These are phyloP conservation scores for Microchrysa polita DNA, from an alignment of 2,888 invertebrate genomes.

Conservation along the genomic window DNA sequence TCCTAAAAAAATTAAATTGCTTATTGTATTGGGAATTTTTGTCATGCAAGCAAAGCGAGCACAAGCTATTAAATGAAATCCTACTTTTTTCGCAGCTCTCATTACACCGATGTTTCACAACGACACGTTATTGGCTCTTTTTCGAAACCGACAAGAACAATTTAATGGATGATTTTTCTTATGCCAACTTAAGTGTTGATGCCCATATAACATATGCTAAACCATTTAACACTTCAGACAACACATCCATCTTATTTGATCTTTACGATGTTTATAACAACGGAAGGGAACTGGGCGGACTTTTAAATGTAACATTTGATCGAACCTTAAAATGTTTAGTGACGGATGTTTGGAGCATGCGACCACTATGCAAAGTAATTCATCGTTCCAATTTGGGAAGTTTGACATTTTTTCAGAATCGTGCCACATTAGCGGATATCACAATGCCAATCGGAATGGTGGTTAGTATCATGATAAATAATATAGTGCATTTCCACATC, in stretches of 20 bases:
- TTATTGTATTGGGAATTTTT: no score
- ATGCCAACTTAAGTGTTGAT: slow-evolving; percentile 57
- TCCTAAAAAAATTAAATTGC: no score
- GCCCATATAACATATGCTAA: slow-evolving; percentile 57
- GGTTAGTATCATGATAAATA: slow-evolving; percentile 55
- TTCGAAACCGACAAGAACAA: slow-evolving; percentile 51
- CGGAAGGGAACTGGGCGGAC: slow-evolving; percentile 59
- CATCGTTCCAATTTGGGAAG: slow-evolving; percentile 48
- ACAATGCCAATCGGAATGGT: slow-evolving; percentile 57
- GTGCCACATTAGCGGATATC: slow-evolving; percentile 56
- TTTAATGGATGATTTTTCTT: slow-evolving; percentile 52
- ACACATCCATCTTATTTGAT: neutral
- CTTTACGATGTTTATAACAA: slow-evolving; percentile 61
- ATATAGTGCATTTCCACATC: no score
- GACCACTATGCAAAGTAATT: slow-evolving; percentile 47
- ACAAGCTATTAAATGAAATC: no score
- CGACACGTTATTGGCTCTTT: slow-evolving; percentile 57
- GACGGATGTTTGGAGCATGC: slow-evolving; percentile 43
- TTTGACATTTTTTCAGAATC: slow-evolving; percentile 56
- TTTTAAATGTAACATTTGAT: slow-evolving; percentile 59
- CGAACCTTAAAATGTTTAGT: slow-evolving; percentile 44
- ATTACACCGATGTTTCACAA: slow-evolving; percentile 52
- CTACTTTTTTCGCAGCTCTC: neutral
- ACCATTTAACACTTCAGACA: slow-evolving; percentile 47
- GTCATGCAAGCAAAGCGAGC: no score